Conservation (phyloP, 2,113 vertebrate species). For the Odontophorus gujanensis region DNA sequence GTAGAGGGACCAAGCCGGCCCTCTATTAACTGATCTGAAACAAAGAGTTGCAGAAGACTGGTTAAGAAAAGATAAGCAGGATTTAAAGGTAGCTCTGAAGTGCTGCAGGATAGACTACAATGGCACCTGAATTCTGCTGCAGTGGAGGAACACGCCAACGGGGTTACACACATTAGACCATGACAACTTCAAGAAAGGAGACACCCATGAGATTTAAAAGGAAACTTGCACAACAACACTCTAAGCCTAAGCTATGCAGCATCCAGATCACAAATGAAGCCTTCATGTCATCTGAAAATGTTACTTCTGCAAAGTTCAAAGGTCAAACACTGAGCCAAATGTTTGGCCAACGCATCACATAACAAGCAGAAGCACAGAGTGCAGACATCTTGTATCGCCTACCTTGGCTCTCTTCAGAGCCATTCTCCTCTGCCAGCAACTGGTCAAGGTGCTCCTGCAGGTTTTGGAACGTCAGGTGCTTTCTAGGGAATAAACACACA, state of each 20-base stretch:
- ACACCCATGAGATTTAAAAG: background rate
- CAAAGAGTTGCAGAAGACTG: conserved; percentile 51
- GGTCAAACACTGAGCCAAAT: background rate
- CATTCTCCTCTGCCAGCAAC: conserved; percentile 84
- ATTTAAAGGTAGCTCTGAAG: background rate
- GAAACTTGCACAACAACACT: background rate
- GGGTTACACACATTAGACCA: background rate
- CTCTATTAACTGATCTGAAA: conserved; percentile 81
- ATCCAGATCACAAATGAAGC: background rate
- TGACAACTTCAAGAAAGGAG: background rate
- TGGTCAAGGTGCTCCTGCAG: conserved; percentile 88
- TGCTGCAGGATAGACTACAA: background rate
- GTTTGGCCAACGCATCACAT: background rate
- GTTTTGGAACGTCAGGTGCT: conserved; percentile 92
- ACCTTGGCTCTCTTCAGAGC: conserved; percentile 84
- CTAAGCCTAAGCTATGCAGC: background rate
- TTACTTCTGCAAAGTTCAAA: background rate
- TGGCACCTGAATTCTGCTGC: background rate
- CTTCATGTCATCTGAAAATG: background rate
- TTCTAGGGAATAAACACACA: conserved; percentile 77
- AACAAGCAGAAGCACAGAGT: background rate
- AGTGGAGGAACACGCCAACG: background rate
- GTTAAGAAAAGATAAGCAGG: background rate
- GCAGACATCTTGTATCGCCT: background rate
- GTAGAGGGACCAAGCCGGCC: conserved; percentile 91